phyloP scores from a whole-genome alignment of 2,888 invertebrate species.

The Lasioglossum lativentre region DNA sequence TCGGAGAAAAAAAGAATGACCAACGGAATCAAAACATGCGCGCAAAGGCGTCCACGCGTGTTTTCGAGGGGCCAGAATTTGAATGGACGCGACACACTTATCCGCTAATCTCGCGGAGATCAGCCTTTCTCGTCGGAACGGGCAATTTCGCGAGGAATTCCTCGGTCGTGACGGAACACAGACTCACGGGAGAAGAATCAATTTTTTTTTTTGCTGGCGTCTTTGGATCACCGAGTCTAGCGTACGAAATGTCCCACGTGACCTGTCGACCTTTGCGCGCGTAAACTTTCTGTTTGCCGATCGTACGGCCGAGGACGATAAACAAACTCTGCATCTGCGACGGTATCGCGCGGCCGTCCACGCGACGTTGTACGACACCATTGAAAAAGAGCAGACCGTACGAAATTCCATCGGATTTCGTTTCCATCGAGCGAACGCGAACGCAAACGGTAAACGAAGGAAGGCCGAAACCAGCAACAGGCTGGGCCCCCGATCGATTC shows the following conservation, averaged over 20 bases:
- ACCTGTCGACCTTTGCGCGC: constrained; percentile 58
- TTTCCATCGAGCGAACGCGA: not conserved
- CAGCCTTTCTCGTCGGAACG: constrained; percentile 11
- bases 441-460: not conserved
- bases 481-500: constrained; percentile 21
- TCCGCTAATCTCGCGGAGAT: constrained; percentile 30
- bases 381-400: not conserved
- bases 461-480: not conserved
- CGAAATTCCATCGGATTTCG: constrained; percentile 20
- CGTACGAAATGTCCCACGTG: constrained; percentile 51
- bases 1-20: not conserved
- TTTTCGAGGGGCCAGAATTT: not conserved
- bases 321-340: constrained; percentile 18
- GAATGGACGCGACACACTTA: constrained; percentile 8
- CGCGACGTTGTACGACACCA: not conserved
- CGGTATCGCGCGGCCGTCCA: too few species aligned
- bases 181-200: constrained; percentile 13
- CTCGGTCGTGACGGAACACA: constrained; percentile 36
- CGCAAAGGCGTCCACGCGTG: not conserved
- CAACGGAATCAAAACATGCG: not conserved
- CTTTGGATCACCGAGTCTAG: constrained; percentile 24
- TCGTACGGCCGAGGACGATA: constrained; percentile 21
- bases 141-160: constrained; percentile 40
- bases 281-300: constrained; percentile 55
- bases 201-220: constrained; percentile 23